Conservation (phyloP, 2,113 vertebrate species). For the Romanogobio albipinnatus region DNA sequence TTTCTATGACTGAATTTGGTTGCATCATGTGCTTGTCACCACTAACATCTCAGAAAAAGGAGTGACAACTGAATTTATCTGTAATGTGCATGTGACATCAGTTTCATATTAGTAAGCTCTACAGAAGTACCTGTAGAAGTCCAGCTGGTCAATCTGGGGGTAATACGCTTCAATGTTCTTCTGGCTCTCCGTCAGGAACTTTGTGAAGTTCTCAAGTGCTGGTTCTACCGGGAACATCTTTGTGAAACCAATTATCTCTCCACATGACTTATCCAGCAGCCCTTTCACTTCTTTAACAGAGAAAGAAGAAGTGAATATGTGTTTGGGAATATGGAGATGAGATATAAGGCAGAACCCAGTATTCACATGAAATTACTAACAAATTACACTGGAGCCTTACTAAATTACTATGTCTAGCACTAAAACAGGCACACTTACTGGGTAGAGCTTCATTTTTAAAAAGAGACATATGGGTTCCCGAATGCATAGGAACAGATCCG, state of each 20-base stretch:
- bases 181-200: constrained; percentile 79
- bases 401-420: not conserved
- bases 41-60: not conserved
- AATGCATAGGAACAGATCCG: constrained; percentile 24
- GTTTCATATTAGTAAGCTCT: not conserved
- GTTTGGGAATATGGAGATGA: not conserved
- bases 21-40: not conserved
- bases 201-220: constrained; percentile 76
- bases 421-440: constrained; percentile 67
- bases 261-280: constrained; percentile 81
- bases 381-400: too few species aligned
- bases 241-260: constrained; percentile 76
- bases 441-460: constrained; percentile 70
- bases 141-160: constrained; percentile 83
- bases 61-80: not conserved
- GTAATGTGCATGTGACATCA: not conserved
- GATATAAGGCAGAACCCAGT: not conserved
- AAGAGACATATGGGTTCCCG: constrained; percentile 10
- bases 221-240: constrained; percentile 80
- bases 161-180: constrained; percentile 76
- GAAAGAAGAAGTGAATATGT: not conserved
- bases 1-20: not conserved
- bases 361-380: too few species aligned
- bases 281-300: constrained; percentile 80
- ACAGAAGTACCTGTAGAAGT: constrained; percentile 86